A percentile compares a stretch with the other conserved stretches of the same genome.
Conservation (phyloP, 2,888 invertebrate species). For the Morpho achilles region DNA sequence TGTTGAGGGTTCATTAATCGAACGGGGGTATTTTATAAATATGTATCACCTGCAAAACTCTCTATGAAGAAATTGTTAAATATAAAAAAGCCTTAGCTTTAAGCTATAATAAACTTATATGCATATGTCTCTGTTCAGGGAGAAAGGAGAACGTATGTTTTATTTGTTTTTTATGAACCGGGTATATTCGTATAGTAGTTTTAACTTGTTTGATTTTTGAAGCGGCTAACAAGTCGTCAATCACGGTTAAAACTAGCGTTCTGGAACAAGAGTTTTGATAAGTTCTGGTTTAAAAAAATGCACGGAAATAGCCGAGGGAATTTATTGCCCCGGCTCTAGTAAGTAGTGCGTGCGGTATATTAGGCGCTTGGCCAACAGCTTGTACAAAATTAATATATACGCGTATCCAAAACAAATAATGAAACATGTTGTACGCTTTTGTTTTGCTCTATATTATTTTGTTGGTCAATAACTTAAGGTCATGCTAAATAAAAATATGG, state of each 20-base stretch:
- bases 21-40: no score
- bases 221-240: constrained; percentile 6
- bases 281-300: constrained; percentile 37
- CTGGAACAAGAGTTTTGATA: constrained; percentile 23
- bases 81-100: no score
- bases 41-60: no score
- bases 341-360: constrained; percentile 50
- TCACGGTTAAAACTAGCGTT: constrained; percentile 2
- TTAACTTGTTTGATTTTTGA: neutral
- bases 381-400: constrained; percentile 55
- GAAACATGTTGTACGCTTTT: constrained; percentile 8
- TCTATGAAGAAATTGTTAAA: no score
- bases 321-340: constrained; percentile 50
- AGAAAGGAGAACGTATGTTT: no score
- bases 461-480: no score
- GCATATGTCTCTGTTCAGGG: no score
- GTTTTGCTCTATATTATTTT: no score
- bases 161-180: no score
- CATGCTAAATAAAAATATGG: no score
- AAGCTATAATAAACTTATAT: no score
- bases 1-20: no score
- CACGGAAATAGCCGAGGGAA: constrained; percentile 52
- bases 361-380: constrained; percentile 63
- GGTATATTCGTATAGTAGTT: neutral
- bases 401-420: constrained; percentile 10